These are phyloP conservation scores for Ailurus styani DNA, from an alignment of 2,113 vertebrate species.

Conservation along the genomic window DNA sequence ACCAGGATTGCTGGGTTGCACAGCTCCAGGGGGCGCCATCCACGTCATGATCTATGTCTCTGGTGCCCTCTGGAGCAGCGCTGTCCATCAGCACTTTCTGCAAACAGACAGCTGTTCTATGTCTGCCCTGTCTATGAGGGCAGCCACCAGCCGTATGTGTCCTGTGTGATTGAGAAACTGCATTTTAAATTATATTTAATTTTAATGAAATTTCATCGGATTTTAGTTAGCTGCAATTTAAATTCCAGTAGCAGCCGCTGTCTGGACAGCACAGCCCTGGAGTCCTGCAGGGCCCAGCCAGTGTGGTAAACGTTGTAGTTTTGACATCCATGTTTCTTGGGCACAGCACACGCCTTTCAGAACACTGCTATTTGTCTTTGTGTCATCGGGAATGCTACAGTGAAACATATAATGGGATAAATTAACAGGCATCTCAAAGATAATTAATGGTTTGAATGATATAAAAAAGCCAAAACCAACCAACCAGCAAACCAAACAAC, in stretches of 20 bases:
- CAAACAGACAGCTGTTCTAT: rapidly evolving
- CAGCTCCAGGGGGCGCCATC: rapidly evolving
- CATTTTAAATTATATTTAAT: neutral
- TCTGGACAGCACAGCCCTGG: neutral
- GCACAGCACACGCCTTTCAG: neutral
- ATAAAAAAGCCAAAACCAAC: neutral
- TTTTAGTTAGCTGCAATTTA: neutral
- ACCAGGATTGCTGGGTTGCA: neutral
- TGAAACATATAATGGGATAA: neutral
- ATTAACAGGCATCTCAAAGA: slow-evolving; percentile 7
- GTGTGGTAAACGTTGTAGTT: neutral
- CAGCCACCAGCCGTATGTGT: neutral
- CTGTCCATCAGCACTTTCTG: neutral
- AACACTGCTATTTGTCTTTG: neutral
- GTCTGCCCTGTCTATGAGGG: neutral
- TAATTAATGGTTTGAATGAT: slow-evolving; percentile 5
- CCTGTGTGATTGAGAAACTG: neutral
- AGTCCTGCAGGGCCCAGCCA: neutral
- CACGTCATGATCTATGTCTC: rapidly evolving
- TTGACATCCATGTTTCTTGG: neutral
- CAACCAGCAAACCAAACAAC: neutral
- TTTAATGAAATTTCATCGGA: neutral
- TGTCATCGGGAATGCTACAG: neutral
- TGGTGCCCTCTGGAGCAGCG: neutral
- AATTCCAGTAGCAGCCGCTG: neutral